These are phyloP conservation scores for Drosophila suzukii DNA, from an alignment of 1,140 invertebrate genomes.

Conservation along the genomic window DNA sequence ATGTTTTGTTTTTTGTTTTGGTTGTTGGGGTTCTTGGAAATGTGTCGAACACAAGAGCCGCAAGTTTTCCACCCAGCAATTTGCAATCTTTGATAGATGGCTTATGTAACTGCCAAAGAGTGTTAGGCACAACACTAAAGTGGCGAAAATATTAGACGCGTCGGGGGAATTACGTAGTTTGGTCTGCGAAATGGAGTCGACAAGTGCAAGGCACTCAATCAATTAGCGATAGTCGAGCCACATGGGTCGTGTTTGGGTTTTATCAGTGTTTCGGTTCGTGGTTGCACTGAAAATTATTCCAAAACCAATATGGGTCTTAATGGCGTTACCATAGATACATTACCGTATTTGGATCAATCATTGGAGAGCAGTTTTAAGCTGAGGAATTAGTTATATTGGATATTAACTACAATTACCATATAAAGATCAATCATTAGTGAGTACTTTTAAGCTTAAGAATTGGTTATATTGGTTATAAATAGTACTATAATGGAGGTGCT, in stretches of 20 bases:
- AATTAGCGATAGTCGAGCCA: constrained; percentile 47
- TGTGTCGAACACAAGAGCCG: constrained; percentile 35
- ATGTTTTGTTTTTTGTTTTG: constrained; percentile 18
- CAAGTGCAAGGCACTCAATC: constrained; percentile 66
- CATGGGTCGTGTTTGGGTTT: constrained; percentile 21
- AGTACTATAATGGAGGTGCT: background rate
- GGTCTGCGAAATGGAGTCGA: constrained; percentile 23
- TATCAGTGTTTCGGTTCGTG: constrained; percentile 17
- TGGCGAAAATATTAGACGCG: constrained; percentile 20
- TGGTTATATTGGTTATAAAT: background rate
- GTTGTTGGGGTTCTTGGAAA: constrained; percentile 33
- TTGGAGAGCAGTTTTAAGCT: background rate
- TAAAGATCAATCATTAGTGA: no score
- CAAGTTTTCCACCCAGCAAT: constrained; percentile 32
- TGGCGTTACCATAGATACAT: background rate
- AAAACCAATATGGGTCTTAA: background rate
- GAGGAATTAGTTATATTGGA: background rate
- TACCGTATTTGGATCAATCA: no score
- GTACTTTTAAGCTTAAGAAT: background rate
- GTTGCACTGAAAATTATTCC: background rate
- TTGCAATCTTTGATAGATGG: constrained; percentile 55
- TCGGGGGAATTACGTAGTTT: constrained; percentile 39
- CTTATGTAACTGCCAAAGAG: constrained; percentile 51
- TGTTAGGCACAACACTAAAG: constrained; percentile 26
- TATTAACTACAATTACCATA: background rate